A percentile compares a stretch with the other conserved stretches of the same genome.
phyloP scores from a whole-genome alignment of 2,888 invertebrate genomes.

The Saturnia japonica region DNA sequence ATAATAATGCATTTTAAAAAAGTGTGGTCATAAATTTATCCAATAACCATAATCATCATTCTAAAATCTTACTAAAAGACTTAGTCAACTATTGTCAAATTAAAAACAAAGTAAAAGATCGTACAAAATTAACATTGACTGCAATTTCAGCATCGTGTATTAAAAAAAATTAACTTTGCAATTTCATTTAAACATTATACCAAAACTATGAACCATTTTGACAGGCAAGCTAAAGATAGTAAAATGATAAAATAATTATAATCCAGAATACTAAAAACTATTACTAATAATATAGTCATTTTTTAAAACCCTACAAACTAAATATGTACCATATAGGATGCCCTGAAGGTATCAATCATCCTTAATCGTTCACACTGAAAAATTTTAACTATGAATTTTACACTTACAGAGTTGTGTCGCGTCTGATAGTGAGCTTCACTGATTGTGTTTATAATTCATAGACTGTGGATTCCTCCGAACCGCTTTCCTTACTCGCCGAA shows the following conservation, averaged over 20 bases:
- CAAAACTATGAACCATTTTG: background rate
- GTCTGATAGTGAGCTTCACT: background rate
- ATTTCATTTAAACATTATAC: background rate
- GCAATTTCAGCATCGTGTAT: background rate
- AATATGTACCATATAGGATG: background rate
- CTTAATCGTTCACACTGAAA: background rate
- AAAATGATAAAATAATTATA: background rate
- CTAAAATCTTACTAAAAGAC: background rate
- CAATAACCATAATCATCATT: background rate
- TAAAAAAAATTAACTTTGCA: background rate
- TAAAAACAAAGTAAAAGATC: background rate
- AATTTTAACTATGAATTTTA: slow-evolving; percentile 25
- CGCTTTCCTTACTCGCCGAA: slow-evolving; percentile 60
- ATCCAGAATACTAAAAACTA: background rate
- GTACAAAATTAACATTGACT: background rate
- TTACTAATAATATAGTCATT: background rate
- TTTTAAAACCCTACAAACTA: background rate
- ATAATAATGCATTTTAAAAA: background rate
- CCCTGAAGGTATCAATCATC: background rate
- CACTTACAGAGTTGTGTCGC: slow-evolving; percentile 29
- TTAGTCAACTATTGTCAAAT: background rate
- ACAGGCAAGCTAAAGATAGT: background rate
- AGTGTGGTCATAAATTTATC: background rate
- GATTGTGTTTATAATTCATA: slow-evolving; percentile 42
- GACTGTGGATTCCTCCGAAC: slow-evolving; percentile 58